phyloP scores from a whole-genome alignment of 2,888 invertebrate genomes.

The Dryocosmus kuriphilus region DNA sequence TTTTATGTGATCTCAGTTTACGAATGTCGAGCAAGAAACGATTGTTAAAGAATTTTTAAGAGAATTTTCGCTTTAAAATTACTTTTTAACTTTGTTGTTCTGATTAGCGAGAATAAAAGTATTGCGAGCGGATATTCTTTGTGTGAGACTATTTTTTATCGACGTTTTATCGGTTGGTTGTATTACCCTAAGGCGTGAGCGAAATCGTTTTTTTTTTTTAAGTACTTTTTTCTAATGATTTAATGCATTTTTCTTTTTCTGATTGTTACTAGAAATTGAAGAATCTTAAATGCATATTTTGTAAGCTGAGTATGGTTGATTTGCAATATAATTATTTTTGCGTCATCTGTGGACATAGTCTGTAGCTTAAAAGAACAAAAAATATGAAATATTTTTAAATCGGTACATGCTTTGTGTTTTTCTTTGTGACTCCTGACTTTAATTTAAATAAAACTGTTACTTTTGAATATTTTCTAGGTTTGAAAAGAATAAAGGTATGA shows the following conservation, averaged over 20 bases:
- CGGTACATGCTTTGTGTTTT: not conserved
- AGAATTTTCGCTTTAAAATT: not conserved
- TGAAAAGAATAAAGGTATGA: not conserved
- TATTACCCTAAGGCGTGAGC: not conserved
- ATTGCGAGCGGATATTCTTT: not conserved
- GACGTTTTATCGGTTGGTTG: constrained; percentile 13
- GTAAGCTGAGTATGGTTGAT: not conserved
- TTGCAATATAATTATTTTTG: not conserved
- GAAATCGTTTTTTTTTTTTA: not conserved
- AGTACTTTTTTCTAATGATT: not conserved
- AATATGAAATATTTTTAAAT: constrained; percentile 2
- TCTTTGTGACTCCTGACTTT: not conserved
- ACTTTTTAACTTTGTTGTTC: constrained; percentile 3
- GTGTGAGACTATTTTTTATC: constrained; percentile 14
- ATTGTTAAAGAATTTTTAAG: not conserved
- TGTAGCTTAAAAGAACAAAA: not conserved
- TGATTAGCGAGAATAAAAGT: not conserved
- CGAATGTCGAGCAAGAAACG: not conserved
- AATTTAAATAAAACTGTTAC: not conserved
- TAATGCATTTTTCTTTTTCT: not conserved
- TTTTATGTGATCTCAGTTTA: not conserved
- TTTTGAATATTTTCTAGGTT: not conserved
- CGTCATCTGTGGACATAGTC: too few species aligned
- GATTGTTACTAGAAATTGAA: not conserved
- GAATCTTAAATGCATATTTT: not conserved